phyloP scores from a whole-genome alignment of 1,140 invertebrate species.

The Vanessa atalanta region DNA sequence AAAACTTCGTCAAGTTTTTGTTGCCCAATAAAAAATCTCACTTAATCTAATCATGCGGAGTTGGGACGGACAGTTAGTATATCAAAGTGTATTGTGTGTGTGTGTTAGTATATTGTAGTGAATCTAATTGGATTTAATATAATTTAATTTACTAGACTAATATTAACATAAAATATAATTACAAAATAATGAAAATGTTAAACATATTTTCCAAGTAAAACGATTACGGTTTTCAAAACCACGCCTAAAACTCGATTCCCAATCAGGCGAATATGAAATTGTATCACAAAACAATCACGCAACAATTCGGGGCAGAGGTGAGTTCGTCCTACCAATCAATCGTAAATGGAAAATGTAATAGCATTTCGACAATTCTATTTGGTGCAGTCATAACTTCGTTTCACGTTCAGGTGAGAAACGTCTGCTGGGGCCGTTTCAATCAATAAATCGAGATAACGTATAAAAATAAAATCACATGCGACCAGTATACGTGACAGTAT shows the following conservation, averaged over 20 bases:
- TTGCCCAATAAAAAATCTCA: too few species aligned
- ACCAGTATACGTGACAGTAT: too few species aligned
- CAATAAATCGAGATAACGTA: not conserved
- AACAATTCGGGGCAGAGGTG: constrained; percentile 53
- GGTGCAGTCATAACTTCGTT: constrained; percentile 58
- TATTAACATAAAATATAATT: not conserved
- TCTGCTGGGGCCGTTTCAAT: constrained; percentile 9
- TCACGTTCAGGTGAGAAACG: constrained; percentile 51
- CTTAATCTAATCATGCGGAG: too few species aligned
- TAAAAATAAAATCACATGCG: too few species aligned
- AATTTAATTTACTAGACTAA: not conserved
- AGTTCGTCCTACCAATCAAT: constrained; percentile 65
- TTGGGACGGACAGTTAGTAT: too few species aligned
- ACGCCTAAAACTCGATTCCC: constrained; percentile 27
- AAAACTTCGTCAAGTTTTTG: too few species aligned
- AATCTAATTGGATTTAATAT: too few species aligned
- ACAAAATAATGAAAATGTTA: not conserved
- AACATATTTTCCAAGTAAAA: constrained; percentile 19
- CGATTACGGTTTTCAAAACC: constrained; percentile 17
- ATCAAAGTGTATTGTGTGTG: too few species aligned
- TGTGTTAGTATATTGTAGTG: too few species aligned
- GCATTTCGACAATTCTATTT: constrained; percentile 70
- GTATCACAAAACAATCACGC: constrained; percentile 49
- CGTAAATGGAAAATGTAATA: constrained; percentile 74
- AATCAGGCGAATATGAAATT: constrained; percentile 45